These are phyloP conservation scores for Lipotes vexillifer DNA, from an alignment of 2,113 vertebrate genomes.

Conservation along the genomic window DNA sequence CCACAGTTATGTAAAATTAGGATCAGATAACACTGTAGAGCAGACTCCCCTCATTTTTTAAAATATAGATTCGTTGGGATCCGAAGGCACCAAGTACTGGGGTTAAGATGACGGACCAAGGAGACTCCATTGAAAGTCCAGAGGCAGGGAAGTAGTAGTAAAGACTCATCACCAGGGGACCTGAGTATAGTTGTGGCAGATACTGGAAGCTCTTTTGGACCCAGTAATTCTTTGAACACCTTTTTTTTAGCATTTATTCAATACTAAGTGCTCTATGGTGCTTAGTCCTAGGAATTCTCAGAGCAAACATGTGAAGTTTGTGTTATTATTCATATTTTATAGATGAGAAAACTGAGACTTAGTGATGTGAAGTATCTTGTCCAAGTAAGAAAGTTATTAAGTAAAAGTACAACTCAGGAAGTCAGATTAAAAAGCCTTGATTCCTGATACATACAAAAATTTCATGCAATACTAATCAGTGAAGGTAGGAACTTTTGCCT, in stretches of 20 bases:
- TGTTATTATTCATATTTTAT: background rate
- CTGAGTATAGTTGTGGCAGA: background rate
- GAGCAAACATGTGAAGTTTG: background rate
- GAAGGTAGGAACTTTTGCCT: background rate
- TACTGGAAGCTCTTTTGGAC: background rate
- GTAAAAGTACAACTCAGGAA: background rate
- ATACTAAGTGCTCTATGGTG: background rate
- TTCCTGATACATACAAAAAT: background rate
- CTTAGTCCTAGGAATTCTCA: background rate
- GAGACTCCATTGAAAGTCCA: background rate
- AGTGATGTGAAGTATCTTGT: background rate
- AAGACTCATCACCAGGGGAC: fast-evolving
- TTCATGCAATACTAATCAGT: background rate
- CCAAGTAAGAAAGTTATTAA: background rate
- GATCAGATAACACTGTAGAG: background rate
- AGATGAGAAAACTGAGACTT: background rate
- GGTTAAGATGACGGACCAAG: background rate
- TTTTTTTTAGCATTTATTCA: background rate
- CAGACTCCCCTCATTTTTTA: background rate
- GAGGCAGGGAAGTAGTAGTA: background rate
- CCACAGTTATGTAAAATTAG: background rate
- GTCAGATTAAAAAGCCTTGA: background rate
- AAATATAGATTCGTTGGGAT: background rate
- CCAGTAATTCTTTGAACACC: background rate
- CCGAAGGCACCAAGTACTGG: background rate